These are phyloP conservation scores for Lytechinus pictus DNA, from an alignment of 35 echinoderm and acorn worm genomes.

Conservation along the genomic window DNA sequence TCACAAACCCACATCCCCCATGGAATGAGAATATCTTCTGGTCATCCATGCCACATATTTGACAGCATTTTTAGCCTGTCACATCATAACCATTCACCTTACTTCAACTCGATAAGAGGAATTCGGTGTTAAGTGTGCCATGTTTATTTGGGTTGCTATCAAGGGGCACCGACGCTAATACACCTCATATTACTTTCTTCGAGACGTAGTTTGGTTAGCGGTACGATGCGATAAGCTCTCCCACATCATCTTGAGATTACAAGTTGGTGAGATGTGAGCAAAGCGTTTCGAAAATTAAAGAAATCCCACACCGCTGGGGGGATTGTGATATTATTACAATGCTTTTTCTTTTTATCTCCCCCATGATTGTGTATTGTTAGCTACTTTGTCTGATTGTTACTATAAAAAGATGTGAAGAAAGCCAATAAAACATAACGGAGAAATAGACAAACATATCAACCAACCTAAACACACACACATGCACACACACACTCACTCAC, in stretches of 20 bases:
- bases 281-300: conserved; percentile 27
- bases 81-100: conserved; percentile 34
- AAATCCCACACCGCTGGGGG: conserved; percentile 7
- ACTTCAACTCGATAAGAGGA: conserved; percentile 25
- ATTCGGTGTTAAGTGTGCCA: conserved; percentile 42
- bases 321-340: conserved; percentile 49
- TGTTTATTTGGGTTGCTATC: conserved; percentile 52
- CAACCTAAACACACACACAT: no score
- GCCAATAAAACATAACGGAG: not conserved
- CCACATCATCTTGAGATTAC: conserved; percentile 22
- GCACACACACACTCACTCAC: no score
- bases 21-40: not conserved
- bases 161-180: conserved; percentile 47
- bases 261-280: conserved; percentile 50
- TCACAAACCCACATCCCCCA: conserved; percentile 2
- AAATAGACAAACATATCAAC: no score
- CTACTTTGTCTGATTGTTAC: not conserved
- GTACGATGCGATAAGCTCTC: conserved; percentile 39
- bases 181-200: not conserved
- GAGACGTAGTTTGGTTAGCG: conserved; percentile 4
- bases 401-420: not conserved
- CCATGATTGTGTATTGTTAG: not conserved
- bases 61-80: conserved; percentile 18
- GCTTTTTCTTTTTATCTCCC: conserved; percentile 22
- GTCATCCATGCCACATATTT: conserved; percentile 39